Evolutionary conservation across 2,888 invertebrate species (phyloP).

Genomic region (Trichogramma dendrolimi): DNA sequence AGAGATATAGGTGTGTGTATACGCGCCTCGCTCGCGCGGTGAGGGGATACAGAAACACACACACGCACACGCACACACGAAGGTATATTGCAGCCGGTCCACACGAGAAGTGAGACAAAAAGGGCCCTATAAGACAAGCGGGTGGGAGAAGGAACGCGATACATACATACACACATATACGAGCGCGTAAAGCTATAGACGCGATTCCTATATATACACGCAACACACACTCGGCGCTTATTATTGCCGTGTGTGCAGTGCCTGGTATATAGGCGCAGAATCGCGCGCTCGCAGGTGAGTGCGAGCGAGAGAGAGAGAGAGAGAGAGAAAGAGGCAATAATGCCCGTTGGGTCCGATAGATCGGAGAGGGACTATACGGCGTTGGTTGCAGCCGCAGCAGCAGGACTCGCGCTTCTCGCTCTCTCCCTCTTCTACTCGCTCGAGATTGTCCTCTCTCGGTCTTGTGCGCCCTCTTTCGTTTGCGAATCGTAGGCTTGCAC

Average conservation of each 20-base stretch:
- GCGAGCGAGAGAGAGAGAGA: constrained; percentile 23
- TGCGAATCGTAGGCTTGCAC: too few species aligned
- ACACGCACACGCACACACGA: background rate
- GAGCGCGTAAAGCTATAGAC: constrained; percentile 20
- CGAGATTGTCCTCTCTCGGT: constrained; percentile 2
- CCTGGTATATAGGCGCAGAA: too few species aligned
- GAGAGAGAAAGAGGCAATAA: constrained; percentile 32
- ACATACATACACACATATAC: constrained; percentile 3
- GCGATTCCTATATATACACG: constrained; percentile 15
- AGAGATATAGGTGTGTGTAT: constrained; percentile 16
- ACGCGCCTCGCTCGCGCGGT: constrained; percentile 16
- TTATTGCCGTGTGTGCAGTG: too few species aligned
- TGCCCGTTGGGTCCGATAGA: constrained; percentile 45
- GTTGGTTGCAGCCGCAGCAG: constrained; percentile 29
- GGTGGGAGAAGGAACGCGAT: constrained; percentile 18
- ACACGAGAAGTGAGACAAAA: constrained; percentile 1
- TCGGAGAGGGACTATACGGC: constrained; percentile 45
- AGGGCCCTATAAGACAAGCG: constrained; percentile 1
- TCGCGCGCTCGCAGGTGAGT: constrained; percentile 26
- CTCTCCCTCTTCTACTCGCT: constrained; percentile 18
- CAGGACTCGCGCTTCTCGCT: constrained; percentile 35
- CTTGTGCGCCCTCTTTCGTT: background rate
- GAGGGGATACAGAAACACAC: constrained; percentile 11
- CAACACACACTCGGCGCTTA: background rate
- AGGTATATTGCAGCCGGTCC: background rate